Conservation (phyloP, 23 tunicate genomes). For the Oikopleura vanhoeffeni region DNA sequence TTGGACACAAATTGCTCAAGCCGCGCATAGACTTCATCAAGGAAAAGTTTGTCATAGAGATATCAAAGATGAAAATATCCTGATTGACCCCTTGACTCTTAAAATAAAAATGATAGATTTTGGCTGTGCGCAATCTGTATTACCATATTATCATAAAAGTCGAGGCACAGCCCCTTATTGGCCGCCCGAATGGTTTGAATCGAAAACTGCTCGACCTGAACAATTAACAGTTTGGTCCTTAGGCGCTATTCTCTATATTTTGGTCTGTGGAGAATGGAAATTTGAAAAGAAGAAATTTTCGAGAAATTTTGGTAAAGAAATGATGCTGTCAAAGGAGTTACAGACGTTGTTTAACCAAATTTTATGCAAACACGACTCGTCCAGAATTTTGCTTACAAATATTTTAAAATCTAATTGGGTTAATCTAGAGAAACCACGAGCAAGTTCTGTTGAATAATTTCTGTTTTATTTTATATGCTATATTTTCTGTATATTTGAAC, state of each 20-base stretch:
- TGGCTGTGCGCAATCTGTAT: slow-evolving; percentile 11
- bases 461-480: too few species aligned
- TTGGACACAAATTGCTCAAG: background rate
- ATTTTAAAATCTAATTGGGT: background rate
- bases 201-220: background rate
- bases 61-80: slow-evolving; percentile 12
- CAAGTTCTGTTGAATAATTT: too few species aligned
- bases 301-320: background rate
- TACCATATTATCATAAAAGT: background rate
- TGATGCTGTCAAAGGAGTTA: background rate
- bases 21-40: background rate
- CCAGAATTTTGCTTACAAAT: background rate
- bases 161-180: background rate
- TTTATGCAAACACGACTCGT: background rate
- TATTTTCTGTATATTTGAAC: too few species aligned
- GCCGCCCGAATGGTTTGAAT: background rate
- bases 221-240: background rate
- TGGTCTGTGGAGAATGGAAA: background rate
- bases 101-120: background rate
- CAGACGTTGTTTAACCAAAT: background rate
- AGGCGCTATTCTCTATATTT: background rate
- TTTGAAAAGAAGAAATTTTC: background rate
- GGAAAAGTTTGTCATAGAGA: background rate
- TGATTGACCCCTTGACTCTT: background rate
- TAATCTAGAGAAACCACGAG: too few species aligned